Base-by-base conservation (phyloP, 1,140 invertebrate genomes). In the Dreissena rostriformis region DNA sequence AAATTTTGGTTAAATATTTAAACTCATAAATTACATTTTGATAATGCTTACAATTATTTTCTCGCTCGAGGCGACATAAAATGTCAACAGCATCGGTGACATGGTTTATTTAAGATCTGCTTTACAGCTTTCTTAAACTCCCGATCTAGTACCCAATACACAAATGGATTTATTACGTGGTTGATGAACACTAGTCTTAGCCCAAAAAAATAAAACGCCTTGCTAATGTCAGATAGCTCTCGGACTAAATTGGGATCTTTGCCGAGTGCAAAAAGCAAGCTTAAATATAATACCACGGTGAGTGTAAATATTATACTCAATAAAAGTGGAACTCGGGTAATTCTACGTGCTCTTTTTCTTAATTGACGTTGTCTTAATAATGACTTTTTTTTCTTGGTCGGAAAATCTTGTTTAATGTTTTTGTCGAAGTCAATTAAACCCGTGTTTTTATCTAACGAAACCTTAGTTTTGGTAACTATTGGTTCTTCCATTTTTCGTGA, bases 91-190 rank as follows among this genome's bases (percentile, higher is more conserved):
- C 39, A 39, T 39, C 39, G 2, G 39, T 39, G 2, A 8, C 39
- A 39, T 39, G 39, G 39, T 39, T 39, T 39, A 39, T 39, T 39
- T 2, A 39, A 39, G 39, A 39, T 39, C 39, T 39, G 39, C 39
- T 51, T 39, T 39, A 72, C 22, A 5, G 15, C 29, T 52, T 77
- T 51, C 12, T 53, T 80, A 61, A 82, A 82, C 22, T 63, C n/a
- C 19, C 55, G 49, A 70, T 82, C 81, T 29, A 82, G 52, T 53
- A 66, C 11, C 0, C 72, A 71, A 26, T 82, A 82, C 5, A 82
- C 73, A n/a, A 76, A 26, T 19, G 81, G 81, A 24, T 82, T 82
- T 19, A 82, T 82, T 22, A 76, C 81, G 55, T 82, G 81, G 57
- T 82, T 75, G 14, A 82, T 73, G 57, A 82, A 82, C 15, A 67